Percentiles rank a stretch among this genome's conserved stretches.
These are phyloP conservation scores for Plecotus auritus DNA, from an alignment of 2,113 vertebrate species.

Conservation along the genomic window DNA sequence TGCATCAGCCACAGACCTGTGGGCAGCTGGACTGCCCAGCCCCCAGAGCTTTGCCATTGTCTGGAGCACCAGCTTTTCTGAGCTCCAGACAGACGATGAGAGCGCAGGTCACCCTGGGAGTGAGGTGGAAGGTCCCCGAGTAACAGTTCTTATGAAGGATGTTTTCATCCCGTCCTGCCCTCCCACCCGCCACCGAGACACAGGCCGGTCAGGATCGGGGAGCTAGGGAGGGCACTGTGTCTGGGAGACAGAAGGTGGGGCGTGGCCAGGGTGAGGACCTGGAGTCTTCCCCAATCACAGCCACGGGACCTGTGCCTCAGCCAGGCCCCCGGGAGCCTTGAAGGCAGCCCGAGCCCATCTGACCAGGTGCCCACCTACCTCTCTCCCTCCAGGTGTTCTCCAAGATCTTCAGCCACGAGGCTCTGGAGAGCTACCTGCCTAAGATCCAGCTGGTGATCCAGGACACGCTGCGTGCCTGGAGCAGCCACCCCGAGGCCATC, in stretches of 20 bases:
- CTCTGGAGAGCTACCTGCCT: slow-evolving; percentile 94
- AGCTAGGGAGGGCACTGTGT: not conserved
- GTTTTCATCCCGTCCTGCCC: not conserved
- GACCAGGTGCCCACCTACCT: not conserved
- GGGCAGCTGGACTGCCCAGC: not conserved
- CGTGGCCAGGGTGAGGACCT: not conserved
- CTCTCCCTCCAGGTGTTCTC: slow-evolving; percentile 89
- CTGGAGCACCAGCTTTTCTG: not conserved
- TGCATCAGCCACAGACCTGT: not conserved
- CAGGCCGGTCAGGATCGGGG: not conserved
- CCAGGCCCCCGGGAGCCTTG: not conserved
- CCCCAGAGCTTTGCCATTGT: not conserved
- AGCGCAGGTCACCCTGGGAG: not conserved
- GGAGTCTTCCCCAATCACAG: fast-evolving
- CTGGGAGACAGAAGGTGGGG: not conserved
- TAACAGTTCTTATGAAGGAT: not conserved
- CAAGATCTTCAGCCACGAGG: slow-evolving; percentile 97
- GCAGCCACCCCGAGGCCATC: slow-evolving; percentile 92
- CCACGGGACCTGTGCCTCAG: not conserved
- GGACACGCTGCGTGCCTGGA: slow-evolving; percentile 94
- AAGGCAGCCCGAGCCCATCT: not conserved
- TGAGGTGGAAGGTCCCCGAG: not conserved
- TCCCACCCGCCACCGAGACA: not conserved
- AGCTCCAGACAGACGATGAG: not conserved
- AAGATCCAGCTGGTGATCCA: slow-evolving; percentile 98